Conservation (phyloP, 1,140 invertebrate species). For the Meloidogyne floridensis region DNA sequence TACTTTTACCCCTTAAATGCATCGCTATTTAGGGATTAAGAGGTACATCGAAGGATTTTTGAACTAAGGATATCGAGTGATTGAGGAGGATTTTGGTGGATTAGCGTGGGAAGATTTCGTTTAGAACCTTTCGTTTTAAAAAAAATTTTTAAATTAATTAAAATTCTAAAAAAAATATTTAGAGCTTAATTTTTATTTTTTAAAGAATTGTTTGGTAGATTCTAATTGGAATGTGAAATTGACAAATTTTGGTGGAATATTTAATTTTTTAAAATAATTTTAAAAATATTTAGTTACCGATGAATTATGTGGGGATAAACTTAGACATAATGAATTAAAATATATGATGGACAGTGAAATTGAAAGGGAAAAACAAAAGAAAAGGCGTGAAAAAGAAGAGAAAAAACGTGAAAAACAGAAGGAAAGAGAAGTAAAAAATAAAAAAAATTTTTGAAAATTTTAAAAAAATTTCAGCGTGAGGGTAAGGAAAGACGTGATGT, state of each 20-base stretch:
- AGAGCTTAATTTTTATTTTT: not conserved
- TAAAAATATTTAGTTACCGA: constrained; percentile 41
- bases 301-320: constrained; percentile 57
- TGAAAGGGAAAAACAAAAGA: constrained; percentile 43
- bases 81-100: no score
- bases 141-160: no score
- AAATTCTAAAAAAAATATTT: not conserved
- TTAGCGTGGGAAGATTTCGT: no score
- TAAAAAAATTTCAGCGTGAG: constrained; percentile 8
- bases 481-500: constrained; percentile 13
- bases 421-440: constrained; percentile 9
- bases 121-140: no score
- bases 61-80: no score
- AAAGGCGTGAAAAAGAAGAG: constrained; percentile 28
- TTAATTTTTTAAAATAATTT: not conserved
- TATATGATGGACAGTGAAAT: constrained; percentile 52
- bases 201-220: constrained; percentile 63
- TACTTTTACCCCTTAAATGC: no score
- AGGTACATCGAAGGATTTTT: no score
- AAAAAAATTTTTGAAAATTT: not conserved
- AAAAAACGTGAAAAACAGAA: constrained; percentile 13
- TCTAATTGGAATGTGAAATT: constrained; percentile 65
- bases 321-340: constrained; percentile 59
- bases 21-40: no score
- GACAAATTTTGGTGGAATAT: constrained; percentile 56